Conservation (phyloP, 2,888 invertebrate species). For the Eubasilissa splendida region DNA sequence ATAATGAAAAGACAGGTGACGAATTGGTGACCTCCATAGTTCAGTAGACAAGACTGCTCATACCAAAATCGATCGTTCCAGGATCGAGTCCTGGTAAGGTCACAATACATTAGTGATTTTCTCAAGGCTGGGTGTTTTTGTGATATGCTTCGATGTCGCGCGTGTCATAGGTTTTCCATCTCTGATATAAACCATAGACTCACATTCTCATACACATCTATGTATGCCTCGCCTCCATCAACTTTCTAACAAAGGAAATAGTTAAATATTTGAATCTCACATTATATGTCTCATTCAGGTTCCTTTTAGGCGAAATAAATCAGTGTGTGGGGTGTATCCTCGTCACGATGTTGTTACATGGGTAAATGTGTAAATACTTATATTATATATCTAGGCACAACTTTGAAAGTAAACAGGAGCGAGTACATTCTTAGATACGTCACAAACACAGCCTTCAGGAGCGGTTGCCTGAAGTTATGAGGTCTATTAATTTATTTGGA, state of each 20-base stretch:
- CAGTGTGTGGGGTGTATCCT: not conserved
- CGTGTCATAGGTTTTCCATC: too few species aligned
- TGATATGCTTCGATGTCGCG: too few species aligned
- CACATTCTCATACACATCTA: too few species aligned
- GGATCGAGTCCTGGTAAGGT: too few species aligned
- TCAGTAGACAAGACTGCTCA: too few species aligned
- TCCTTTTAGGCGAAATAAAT: constrained; percentile 6
- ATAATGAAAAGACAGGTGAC: too few species aligned
- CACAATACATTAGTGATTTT: too few species aligned
- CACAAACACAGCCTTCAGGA: not conserved
- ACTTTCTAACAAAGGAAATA: not conserved
- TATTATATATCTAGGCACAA: not conserved
- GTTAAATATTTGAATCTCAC: not conserved
- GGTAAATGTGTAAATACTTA: not conserved
- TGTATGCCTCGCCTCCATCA: not conserved
- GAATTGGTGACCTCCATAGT: too few species aligned
- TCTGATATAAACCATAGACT: too few species aligned
- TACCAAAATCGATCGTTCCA: too few species aligned
- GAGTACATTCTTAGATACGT: constrained; percentile 8
- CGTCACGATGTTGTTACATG: not conserved
- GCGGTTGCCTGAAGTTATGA: constrained; percentile 27
- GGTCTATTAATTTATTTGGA: constrained; percentile 24
- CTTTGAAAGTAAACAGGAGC: not conserved
- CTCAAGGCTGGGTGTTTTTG: too few species aligned
- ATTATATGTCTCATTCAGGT: constrained; percentile 1